Percentiles rank a stretch among this genome's conserved stretches.
phyloP scores from a whole-genome alignment of 2,888 invertebrate species.

The Tromatobia lineatoria region DNA sequence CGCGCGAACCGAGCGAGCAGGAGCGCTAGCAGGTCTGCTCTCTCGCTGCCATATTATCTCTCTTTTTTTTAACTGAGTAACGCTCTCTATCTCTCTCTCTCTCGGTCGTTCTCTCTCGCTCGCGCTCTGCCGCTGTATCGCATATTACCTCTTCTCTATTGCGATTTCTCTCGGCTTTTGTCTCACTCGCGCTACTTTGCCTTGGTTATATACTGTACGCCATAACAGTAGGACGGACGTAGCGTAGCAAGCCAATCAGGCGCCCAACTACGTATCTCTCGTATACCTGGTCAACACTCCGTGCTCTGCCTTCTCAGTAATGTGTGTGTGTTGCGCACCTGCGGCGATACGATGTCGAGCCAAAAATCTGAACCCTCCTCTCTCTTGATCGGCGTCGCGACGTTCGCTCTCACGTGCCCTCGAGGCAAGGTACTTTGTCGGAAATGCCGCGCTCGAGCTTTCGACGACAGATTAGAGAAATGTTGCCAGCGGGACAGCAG shows the following conservation, averaged over 20 bases:
- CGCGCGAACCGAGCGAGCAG: slow-evolving; percentile 39
- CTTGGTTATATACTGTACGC: slow-evolving; percentile 70
- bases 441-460: not conserved
- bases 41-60: slow-evolving; percentile 62
- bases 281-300: slow-evolving; percentile 76
- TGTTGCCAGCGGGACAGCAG: not conserved
- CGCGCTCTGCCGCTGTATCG: slow-evolving; percentile 30
- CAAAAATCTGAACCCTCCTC: slow-evolving; percentile 5
- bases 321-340: slow-evolving; percentile 80
- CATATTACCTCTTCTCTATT: slow-evolving; percentile 39
- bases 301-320: slow-evolving; percentile 70
- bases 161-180: slow-evolving; percentile 1
- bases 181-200: slow-evolving; percentile 50
- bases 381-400: not conserved
- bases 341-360: slow-evolving; percentile 72
- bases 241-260: slow-evolving; percentile 83
- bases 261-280: slow-evolving; percentile 75
- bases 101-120: slow-evolving; percentile 44
- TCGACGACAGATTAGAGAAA: not conserved
- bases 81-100: slow-evolving; percentile 45
- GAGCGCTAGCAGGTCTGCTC: slow-evolving; percentile 50
- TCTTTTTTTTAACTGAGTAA: slow-evolving; percentile 41
- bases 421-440: not conserved
- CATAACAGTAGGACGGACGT: slow-evolving; percentile 80
- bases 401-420: not conserved